Conservation (phyloP, 2,797 vertebrate species). For the Enteromius treurensis region DNA sequence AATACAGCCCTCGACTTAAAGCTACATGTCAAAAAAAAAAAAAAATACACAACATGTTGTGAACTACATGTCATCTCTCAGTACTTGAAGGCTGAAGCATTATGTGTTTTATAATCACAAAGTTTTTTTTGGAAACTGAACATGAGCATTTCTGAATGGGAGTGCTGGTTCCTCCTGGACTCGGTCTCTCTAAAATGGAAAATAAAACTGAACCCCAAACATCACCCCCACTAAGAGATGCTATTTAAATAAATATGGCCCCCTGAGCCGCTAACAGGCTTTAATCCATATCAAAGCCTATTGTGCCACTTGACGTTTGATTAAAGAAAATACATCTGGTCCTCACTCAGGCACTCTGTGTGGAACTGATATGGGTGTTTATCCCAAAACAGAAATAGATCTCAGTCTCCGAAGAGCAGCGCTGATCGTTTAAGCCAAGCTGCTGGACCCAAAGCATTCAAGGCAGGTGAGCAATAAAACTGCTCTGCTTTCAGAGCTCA, state of each 20-base stretch:
- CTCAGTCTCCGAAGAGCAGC: constrained; percentile 16
- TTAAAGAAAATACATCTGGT: constrained; percentile 43
- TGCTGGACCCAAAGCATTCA: constrained; percentile 5
- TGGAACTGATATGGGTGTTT: constrained; percentile 35
- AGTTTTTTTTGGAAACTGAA: neutral
- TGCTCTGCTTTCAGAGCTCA: neutral
- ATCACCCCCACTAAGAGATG: neutral
- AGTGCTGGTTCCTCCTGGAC: neutral
- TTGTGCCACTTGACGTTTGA: constrained; percentile 48
- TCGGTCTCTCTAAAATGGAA: neutral
- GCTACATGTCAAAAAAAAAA: neutral
- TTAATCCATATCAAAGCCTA: constrained; percentile 48
- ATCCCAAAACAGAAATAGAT: constrained; percentile 36
- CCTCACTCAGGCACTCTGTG: constrained; percentile 18
- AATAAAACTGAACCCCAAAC: constrained; percentile 29
- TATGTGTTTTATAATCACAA: neutral
- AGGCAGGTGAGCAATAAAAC: constrained; percentile 8
- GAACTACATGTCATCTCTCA: neutral
- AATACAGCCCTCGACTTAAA: neutral
- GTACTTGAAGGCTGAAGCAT: neutral
- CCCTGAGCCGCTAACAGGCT: constrained; percentile 41
- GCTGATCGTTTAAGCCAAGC: neutral
- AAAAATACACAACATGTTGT: neutral
- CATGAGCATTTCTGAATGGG: neutral
- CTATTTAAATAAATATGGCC: constrained; percentile 37